Conservation (phyloP, 2,797 vertebrate species). For the Xenopus petersii region DNA sequence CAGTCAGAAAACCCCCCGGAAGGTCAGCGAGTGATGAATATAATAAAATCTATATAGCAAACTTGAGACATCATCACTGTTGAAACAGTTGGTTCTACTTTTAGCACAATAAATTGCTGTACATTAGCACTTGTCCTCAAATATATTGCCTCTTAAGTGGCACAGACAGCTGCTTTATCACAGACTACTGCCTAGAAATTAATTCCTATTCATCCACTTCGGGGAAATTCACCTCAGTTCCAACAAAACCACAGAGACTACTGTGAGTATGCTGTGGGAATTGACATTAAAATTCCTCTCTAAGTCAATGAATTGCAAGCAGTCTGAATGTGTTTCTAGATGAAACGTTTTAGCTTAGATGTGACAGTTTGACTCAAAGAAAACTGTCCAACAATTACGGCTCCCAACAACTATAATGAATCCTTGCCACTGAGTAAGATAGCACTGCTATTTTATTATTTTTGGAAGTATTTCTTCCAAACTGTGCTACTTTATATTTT, state of each 20-base stretch:
- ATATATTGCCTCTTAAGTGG: neutral
- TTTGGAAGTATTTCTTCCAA: too few relatives aligned
- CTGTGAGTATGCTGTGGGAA: constrained; percentile 4
- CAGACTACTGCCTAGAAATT: neutral
- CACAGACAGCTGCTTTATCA: constrained; percentile 7
- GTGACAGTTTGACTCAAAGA: neutral
- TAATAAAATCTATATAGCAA: too few relatives aligned
- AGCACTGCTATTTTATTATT: too few relatives aligned
- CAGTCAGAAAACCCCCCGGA: too few relatives aligned
- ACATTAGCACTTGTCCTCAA: neutral
- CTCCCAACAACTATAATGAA: too few relatives aligned
- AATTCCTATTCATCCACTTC: constrained; percentile 1
- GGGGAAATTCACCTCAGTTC: constrained; percentile 10
- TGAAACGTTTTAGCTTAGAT: neutral
- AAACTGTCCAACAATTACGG: neutral
- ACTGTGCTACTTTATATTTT: too few relatives aligned
- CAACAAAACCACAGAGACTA: constrained; percentile 2
- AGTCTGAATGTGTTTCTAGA: neutral
- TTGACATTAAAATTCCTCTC: constrained; percentile 1
- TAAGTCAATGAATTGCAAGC: constrained; percentile 6
- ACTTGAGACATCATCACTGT: too few relatives aligned
- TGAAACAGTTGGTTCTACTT: neutral
- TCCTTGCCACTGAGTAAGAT: too few relatives aligned
- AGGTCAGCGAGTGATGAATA: too few relatives aligned
- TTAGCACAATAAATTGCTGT: neutral